phyloP scores from a whole-genome alignment of 2,113 vertebrate genomes.

The Myrmophylax atrothorax region DNA sequence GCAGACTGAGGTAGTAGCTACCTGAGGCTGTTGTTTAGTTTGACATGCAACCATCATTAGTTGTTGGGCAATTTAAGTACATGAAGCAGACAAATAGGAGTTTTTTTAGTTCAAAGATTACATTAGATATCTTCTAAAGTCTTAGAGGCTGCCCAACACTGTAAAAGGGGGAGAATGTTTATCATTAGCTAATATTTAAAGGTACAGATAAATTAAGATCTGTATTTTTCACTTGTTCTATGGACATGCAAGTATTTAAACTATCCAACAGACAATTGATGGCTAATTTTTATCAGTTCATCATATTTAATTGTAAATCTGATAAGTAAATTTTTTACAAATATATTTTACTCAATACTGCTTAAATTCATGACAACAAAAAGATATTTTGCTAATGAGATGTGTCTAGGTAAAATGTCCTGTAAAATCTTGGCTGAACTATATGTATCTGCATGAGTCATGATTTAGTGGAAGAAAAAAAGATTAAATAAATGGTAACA shows the following conservation, averaged over 20 bases:
- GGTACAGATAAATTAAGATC: not conserved
- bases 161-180: not conserved
- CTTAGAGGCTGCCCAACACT: not conserved
- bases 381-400: not conserved
- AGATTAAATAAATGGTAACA: not conserved
- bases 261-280: not conserved
- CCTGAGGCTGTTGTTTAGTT: conserved; percentile 28
- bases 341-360: not conserved
- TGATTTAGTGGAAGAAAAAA: not conserved
- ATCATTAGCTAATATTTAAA: not conserved
- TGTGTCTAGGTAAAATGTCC: not conserved
- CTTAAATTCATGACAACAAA: not conserved
- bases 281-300: not conserved
- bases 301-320: not conserved
- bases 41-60: not conserved
- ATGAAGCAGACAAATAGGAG: not conserved
- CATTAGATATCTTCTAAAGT: not conserved
- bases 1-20: not conserved
- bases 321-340: not conserved
- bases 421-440: not conserved
- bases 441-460: not conserved
- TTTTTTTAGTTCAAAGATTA: not conserved
- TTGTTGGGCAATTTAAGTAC: not conserved
- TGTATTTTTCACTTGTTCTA: not conserved
- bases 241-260: not conserved